These are phyloP conservation scores for Leptobrachium ailaonicum DNA, from an alignment of 2,113 vertebrate genomes.

Conservation along the genomic window DNA sequence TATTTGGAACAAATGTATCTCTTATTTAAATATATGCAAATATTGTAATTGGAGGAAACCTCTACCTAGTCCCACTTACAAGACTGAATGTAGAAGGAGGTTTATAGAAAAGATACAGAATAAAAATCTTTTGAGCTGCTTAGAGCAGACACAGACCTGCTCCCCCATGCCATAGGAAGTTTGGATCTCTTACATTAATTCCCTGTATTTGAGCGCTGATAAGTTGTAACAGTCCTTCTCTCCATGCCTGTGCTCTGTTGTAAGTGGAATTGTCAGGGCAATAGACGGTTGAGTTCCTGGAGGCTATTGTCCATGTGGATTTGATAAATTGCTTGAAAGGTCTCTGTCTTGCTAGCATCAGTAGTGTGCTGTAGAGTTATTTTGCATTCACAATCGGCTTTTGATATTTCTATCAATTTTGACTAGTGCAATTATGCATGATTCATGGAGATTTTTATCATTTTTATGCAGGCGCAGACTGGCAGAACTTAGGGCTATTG, in stretches of 20 bases:
- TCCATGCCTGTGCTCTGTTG: neutral
- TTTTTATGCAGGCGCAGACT: constrained; percentile 34
- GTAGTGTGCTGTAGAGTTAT: neutral
- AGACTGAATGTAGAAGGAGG: no score
- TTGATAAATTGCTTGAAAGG: constrained; percentile 6
- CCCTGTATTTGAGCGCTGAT: neutral
- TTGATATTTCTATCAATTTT: constrained; percentile 7
- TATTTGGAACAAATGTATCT: no score
- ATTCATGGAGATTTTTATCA: constrained; percentile 37
- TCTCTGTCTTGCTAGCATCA: neutral
- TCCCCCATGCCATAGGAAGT: neutral
- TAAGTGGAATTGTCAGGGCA: neutral
- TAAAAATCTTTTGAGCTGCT: neutral
- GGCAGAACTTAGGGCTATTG: constrained; percentile 36
- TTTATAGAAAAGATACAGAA: no score
- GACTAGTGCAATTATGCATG: constrained; percentile 15
- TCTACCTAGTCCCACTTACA: no score
- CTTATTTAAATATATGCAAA: no score
- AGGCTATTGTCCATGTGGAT: constrained; percentile 12
- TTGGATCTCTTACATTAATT: neutral
- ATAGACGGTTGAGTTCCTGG: neutral
- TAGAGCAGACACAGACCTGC: neutral
- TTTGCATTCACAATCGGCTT: neutral
- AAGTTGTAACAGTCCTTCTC: neutral
- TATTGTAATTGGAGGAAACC: no score